Percentiles rank a stretch among this genome's conserved stretches.
Evolutionary conservation across 2,888 invertebrate genomes (phyloP).

Genomic region (Carabus problematicus): DNA sequence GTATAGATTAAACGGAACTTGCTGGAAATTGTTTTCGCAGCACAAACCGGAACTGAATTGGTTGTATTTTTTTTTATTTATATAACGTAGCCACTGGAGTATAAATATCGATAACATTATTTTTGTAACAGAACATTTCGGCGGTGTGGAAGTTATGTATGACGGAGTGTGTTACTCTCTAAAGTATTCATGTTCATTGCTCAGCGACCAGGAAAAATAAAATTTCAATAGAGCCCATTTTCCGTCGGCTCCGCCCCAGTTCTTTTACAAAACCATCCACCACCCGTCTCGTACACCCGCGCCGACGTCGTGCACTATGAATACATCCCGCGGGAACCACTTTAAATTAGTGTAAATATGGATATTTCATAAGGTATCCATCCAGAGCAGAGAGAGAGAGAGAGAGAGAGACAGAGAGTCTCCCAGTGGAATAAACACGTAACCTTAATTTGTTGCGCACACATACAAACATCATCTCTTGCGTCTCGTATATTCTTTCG

Average conservation of each 20-base stretch:
- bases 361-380: slow-evolving; percentile 7
- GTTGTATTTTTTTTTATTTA: slow-evolving; percentile 20
- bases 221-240: slow-evolving; percentile 33
- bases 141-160: not conserved
- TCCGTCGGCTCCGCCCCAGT: slow-evolving; percentile 8
- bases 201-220: slow-evolving; percentile 38
- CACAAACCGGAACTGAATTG: slow-evolving; percentile 2
- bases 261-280: not conserved
- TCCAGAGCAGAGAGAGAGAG: too few relatives aligned
- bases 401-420: too few relatives aligned
- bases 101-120: slow-evolving; percentile 35
- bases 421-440: too few relatives aligned
- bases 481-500: too few relatives aligned
- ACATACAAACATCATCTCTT: too few relatives aligned
- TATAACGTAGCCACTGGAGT: slow-evolving; percentile 18
- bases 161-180: slow-evolving; percentile 15
- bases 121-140: slow-evolving; percentile 6
- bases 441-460: too few relatives aligned
- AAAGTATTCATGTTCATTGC: slow-evolving; percentile 32
- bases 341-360: slow-evolving; percentile 20
- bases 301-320: not conserved
- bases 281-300: not conserved
- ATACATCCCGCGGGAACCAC: not conserved
- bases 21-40: slow-evolving; percentile 29
- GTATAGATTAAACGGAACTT: slow-evolving; percentile 27